A percentile compares a stretch with the other conserved stretches of the same genome.
Conservation (phyloP, 2,797 vertebrate species). For the Oophaga sylvatica region DNA sequence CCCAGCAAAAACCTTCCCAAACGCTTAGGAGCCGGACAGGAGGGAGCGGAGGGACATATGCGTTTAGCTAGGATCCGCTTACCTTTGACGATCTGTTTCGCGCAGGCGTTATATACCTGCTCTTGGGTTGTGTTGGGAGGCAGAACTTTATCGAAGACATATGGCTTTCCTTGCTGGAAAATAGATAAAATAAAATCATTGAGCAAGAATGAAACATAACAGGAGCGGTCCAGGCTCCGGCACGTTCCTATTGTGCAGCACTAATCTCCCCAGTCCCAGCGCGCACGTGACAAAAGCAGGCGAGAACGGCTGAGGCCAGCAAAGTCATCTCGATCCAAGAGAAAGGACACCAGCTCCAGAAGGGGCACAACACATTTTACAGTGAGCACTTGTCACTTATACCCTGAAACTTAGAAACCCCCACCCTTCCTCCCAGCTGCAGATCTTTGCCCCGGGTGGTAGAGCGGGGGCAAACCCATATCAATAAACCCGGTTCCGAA, state of each 20-base stretch:
- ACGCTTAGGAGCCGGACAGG: not conserved
- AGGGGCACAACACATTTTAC: not conserved
- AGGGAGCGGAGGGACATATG: not conserved
- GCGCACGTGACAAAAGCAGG: slow-evolving; percentile 19
- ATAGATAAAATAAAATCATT: slow-evolving; percentile 32
- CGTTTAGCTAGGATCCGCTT: slow-evolving; percentile 40
- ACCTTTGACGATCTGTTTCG: slow-evolving; percentile 93
- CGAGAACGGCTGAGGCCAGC: slow-evolving; percentile 31
- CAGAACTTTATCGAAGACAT: slow-evolving; percentile 86
- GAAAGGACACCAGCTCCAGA: not conserved
- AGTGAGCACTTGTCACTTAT: not conserved
- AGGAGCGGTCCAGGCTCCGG: not conserved
- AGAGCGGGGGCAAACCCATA: too few relatives aligned
- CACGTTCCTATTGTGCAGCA: slow-evolving; percentile 25
- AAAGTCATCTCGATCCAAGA: slow-evolving; percentile 15
- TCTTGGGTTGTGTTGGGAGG: slow-evolving; percentile 87
- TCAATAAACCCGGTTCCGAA: too few relatives aligned
- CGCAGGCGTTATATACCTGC: slow-evolving; percentile 88
- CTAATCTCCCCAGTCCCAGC: slow-evolving; percentile 12
- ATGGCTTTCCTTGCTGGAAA: slow-evolving; percentile 84
- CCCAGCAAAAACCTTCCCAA: not conserved
- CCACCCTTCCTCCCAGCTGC: too few relatives aligned
- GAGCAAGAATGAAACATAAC: not conserved
- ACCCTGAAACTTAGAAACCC: not conserved
- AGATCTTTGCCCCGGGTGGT: too few relatives aligned